Evolutionary conservation across 1,140 invertebrate genomes (phyloP), one percentile per base, ranked within the genome.

Genomic region (Platyscapa corneri): DNA sequence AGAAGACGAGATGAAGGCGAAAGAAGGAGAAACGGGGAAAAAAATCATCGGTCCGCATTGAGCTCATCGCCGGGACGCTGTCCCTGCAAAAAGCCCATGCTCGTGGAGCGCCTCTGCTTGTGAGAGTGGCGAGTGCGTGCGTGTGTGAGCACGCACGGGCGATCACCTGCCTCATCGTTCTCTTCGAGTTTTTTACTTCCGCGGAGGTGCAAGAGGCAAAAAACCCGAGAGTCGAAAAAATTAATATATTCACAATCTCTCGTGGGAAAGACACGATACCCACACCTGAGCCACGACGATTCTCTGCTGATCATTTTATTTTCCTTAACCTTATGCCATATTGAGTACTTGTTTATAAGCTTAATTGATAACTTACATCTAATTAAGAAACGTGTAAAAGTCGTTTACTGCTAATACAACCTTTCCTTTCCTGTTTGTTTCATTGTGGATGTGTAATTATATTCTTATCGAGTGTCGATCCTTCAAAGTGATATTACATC

Each of bases 211-310:
- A 83, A 18, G 74, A n/a, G 32, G 64, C 80, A 86, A 83, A 86
- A 83, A 86, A 86, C 53, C 14, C n/a, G 53, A 10, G 80, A 86
- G 81, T 83, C 80, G 85, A 86, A 86, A 86, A 86, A 86, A 83
- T 86, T 86, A 83, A 83, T 86, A 86, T 86, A 86, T 86, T 86
- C 85, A 86, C 85, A 32, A 83, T 83, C 70, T 81, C 85, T 86
- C 85, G 85, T 86, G 85, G 85, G 85, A 86, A 86, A 83, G 85
- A 37, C 74, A 39, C 39, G 53, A 56, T 85, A 49, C 32, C 65
- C 49, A 60, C 64, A 42, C 70, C 70, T 42, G 70, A 74, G 23
- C 23, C 37, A 42, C 6, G 12, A n/a, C 34, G 67, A 39, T 32
- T 72, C 67, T 27, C 16, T 42, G 37, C 23, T n/a, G 37, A 74